Evolutionary conservation across 2,888 invertebrate species (phyloP).

Genomic region (Volucella inflata): DNA sequence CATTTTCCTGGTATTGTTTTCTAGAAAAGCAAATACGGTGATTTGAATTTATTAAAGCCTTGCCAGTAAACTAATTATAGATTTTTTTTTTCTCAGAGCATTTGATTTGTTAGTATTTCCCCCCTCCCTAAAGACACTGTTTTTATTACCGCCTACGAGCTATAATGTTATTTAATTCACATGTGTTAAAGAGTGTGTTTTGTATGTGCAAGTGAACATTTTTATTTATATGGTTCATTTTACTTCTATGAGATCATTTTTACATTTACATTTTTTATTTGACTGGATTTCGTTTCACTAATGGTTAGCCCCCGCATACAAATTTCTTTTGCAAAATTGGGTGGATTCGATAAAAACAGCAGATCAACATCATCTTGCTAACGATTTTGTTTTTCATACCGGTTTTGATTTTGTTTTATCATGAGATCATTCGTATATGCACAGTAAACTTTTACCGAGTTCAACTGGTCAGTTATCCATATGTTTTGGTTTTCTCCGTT

Average conservation of each 20-base stretch:
- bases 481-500: constrained; percentile 40
- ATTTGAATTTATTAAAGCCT: constrained; percentile 56
- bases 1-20: no score
- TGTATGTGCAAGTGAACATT: constrained; percentile 48
- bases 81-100: constrained; percentile 79
- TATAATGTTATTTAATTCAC: constrained; percentile 46
- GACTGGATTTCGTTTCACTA: constrained; percentile 50
- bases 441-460: constrained; percentile 50
- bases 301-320: constrained; percentile 59
- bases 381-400: constrained; percentile 37
- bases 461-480: constrained; percentile 56
- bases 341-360: constrained; percentile 54
- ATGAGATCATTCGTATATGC: constrained; percentile 73
- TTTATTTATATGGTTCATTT: constrained; percentile 53
- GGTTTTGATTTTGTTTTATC: constrained; percentile 61
- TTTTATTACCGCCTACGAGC: constrained; percentile 60
- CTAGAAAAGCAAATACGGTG: background rate
- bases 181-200: constrained; percentile 56
- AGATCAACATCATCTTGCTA: constrained; percentile 62
- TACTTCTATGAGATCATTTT: constrained; percentile 72
- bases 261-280: constrained; percentile 67
- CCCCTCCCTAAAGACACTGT: constrained; percentile 47
- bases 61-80: constrained; percentile 83
- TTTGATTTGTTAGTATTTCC: constrained; percentile 41
- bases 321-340: constrained; percentile 60